phyloP scores from a whole-genome alignment of 2,888 invertebrate genomes.

The Lathronympha strigana region DNA sequence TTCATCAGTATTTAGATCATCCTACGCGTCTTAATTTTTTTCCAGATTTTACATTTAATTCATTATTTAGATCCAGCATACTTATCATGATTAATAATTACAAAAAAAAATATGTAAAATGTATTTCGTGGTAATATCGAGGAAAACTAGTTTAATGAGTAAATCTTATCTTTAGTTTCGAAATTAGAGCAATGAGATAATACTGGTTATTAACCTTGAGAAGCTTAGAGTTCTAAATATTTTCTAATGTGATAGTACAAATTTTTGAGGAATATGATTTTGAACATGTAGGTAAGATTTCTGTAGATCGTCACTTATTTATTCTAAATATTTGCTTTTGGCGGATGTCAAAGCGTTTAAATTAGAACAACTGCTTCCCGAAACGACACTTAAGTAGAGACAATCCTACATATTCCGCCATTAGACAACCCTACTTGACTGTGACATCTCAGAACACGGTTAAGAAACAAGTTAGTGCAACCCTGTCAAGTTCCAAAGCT shows the following conservation, averaged over 20 bases:
- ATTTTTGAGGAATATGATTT: background rate
- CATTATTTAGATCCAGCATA: no score
- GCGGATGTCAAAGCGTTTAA: constrained; percentile 3
- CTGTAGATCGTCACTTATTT: background rate
- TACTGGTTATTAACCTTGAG: constrained; percentile 13
- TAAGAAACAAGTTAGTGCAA: constrained; percentile 47
- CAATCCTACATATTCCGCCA: constrained; percentile 25
- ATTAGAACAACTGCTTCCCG: constrained; percentile 12
- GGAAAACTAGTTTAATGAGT: constrained; percentile 14
- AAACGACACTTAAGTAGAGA: background rate
- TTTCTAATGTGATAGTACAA: background rate
- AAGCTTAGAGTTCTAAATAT: constrained; percentile 13
- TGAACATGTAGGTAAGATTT: background rate
- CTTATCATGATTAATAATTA: no score
- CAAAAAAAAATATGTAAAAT: no score
- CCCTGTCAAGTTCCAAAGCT: constrained; percentile 39
- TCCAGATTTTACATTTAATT: no score
- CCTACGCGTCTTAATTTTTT: background rate
- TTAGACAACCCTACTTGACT: constrained; percentile 35
- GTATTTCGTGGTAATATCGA: background rate
- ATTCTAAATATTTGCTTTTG: background rate
- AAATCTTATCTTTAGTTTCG: constrained; percentile 10
- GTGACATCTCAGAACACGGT: constrained; percentile 47
- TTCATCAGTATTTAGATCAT: no score
- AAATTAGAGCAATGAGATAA: constrained; percentile 25